phyloP scores from a whole-genome alignment of 2,888 invertebrate species.

The Himalopsyche anomala region DNA sequence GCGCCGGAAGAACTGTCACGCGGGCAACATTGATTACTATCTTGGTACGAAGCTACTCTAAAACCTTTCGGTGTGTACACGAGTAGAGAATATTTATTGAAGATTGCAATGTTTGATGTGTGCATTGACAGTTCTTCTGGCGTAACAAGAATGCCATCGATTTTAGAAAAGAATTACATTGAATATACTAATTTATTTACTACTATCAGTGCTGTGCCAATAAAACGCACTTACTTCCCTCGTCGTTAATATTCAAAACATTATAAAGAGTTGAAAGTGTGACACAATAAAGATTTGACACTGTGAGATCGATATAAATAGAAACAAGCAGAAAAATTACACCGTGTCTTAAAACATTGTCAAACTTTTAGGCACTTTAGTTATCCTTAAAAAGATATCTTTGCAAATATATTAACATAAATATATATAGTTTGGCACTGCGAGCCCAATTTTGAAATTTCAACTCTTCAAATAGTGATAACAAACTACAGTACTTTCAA shows the following conservation, averaged over 20 bases:
- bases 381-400: background rate
- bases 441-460: slow-evolving; percentile 27
- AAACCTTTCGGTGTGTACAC: too few relatives aligned
- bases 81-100: too few relatives aligned
- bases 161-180: background rate
- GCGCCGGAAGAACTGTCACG: background rate
- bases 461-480: background rate
- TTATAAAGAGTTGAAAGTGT: background rate
- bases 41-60: too few relatives aligned
- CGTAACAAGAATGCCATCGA: too few relatives aligned
- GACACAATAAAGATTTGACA: slow-evolving; percentile 6
- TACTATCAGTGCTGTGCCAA: slow-evolving; percentile 9
- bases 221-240: background rate
- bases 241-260: background rate
- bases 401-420: background rate
- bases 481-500: background rate
- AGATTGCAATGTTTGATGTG: too few relatives aligned
- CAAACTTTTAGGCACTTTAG: slow-evolving; percentile 12
- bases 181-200: slow-evolving; percentile 6
- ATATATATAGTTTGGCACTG: slow-evolving; percentile 31
- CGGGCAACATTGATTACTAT: too few relatives aligned
- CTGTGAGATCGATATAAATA: slow-evolving; percentile 12
- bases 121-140: too few relatives aligned
- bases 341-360: slow-evolving; percentile 3
- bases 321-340: background rate